Base-by-base conservation (phyloP, 2,113 vertebrate species). In the Corythornis madagascariensis region DNA sequence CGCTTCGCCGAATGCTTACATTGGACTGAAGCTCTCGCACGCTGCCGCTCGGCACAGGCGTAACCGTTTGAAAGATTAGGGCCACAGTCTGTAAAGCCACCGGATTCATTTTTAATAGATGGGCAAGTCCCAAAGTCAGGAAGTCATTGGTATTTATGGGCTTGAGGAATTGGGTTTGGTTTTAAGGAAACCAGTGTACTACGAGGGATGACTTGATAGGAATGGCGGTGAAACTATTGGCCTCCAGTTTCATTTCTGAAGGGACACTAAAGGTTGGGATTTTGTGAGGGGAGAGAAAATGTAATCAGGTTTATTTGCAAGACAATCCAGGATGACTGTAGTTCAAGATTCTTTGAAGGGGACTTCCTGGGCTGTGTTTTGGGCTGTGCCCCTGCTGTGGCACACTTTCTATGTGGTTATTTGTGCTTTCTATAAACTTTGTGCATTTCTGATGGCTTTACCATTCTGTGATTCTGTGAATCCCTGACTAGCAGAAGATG, bases 1-100 rank as follows among this genome's bases (percentile, higher is more conserved):
- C 25, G 1, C 67, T 93, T 83, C n/a, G 78, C 31, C 80, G 47
- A 76, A 47, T 70, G 65, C 96, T 96, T 92, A 95, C 75, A 13
- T 94, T 87, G 92, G 92, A 85, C 40, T 26, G 10, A 80, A 92
- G 75, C 11, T 48, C 64, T 89, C 2, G 2, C 0, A 4, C 73
- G 84, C 64, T 87, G 55, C 78, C 59, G 74, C 77, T 67, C 48
- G 64, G 91, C 81, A 13, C 38, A 15, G 81, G 64, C 14, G 0
- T 61, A 77, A 69, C 52, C 20, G 60, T 61, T 94, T 45, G 83
- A 80, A 86, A 84, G 79, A 90, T 77, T 21, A 81, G 38, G 81
- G 77, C 76, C 65, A 13, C 0, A 1, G 33, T 52, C 81, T 38
- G 24, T 52, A 33, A 90, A 76, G 78, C 3, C 5, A 73, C 86